Conservation (phyloP, 2,888 invertebrate genomes). For the Dryobotodes eremita region DNA sequence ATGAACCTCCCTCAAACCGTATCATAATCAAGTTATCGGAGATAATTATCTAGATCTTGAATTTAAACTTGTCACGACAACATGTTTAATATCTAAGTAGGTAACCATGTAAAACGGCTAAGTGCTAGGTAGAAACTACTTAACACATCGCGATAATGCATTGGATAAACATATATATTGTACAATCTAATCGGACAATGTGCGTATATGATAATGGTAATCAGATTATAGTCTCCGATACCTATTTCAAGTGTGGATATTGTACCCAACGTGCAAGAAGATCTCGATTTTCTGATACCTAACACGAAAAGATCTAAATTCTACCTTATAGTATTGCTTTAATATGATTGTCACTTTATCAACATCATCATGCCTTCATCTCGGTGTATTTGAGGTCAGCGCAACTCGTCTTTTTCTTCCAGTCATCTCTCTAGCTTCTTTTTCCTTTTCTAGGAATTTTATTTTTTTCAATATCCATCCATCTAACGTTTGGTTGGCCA, state of each 20-base stretch:
- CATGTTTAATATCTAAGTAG: conserved; percentile 46
- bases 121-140: conserved; percentile 56
- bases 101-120: conserved; percentile 51
- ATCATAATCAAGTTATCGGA: conserved; percentile 15
- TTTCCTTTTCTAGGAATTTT: neutral
- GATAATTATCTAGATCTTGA: conserved; percentile 14
- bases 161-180: conserved; percentile 50
- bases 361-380: too few species aligned
- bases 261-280: neutral
- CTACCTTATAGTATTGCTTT: neutral
- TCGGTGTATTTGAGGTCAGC: neutral
- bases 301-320: neutral
- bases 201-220: conserved; percentile 52
- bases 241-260: conserved; percentile 25
- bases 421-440: neutral
- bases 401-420: neutral
- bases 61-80: conserved; percentile 14
- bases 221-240: conserved; percentile 49
- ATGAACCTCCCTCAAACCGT: conserved; percentile 21
- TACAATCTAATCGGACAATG: conserved; percentile 47
- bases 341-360: neutral
- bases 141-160: conserved; percentile 44
- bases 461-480: neutral
- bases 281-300: neutral
- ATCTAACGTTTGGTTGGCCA: neutral